Evolutionary conservation across 92 coral and sea anemone genomes (phyloP), one percentile per base, ranked within the genome.

Genomic region (Palythoa caribaeorum): DNA sequence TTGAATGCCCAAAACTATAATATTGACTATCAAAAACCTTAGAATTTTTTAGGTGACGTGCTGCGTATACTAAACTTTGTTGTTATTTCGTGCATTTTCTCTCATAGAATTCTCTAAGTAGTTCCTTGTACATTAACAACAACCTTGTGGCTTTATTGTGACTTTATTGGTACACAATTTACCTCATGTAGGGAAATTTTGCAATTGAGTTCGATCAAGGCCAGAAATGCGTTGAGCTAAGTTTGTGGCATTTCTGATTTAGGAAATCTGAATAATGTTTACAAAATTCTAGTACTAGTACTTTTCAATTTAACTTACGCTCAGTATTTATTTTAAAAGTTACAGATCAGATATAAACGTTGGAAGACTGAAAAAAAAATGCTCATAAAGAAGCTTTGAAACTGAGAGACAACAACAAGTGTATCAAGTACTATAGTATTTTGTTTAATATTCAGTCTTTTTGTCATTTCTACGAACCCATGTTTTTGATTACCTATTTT

Each of bases 91-190:
- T 55, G 15, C 48, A 54, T 62, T 38, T 79, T 69, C 66, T 60
- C 21, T 17, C 73, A 79, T 79, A 79, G 72, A 79, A 79, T 38
- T 79, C 57, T 16, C 84, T 79, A 79, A 79, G 68, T 21, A 79
- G 59, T 62, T 79, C 73, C 73, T 69, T 68, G 84, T 79, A 38
- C 15, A 60, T 39, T 60, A 51, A 60, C 71, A 79, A 79, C 55
- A n/a, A 79, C 66, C 62, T 54, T 68, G 84, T 60, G 38, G 73
- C 72, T 38, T 39, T 63, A 62, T 79, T 79, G 84, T 79, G 9
- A 62, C 38, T 38, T 52, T 50, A 52, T 36, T 77, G 65, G 35
- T 77, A 35, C 68, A 77, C 65, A 77, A 35, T 60, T 19, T 68
- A 19, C 73, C 72, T 65, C 84, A 73, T 79, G 84, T 79, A 5